phyloP scores from a whole-genome alignment of 2,888 invertebrate genomes.

The Hipparchia semele region DNA sequence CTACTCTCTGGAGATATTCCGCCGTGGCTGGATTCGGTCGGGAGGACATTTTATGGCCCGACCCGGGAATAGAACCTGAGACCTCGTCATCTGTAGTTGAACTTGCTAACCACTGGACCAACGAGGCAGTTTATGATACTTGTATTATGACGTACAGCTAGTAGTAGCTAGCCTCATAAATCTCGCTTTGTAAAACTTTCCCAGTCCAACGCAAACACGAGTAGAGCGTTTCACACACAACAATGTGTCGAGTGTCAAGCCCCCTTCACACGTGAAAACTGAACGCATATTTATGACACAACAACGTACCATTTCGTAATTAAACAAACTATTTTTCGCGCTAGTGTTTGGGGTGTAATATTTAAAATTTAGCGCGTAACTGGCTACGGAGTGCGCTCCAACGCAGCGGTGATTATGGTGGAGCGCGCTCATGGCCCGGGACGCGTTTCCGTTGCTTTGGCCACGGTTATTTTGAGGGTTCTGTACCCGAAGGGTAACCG shows the following conservation, averaged over 20 bases:
- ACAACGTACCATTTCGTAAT: conserved; percentile 3
- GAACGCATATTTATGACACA: conserved; percentile 11
- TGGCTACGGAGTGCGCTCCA: conserved; percentile 41
- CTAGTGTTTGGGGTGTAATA: conserved; percentile 30
- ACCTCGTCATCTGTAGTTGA: no score
- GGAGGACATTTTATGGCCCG: no score
- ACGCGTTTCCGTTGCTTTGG: conserved; percentile 16
- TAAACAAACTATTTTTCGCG: conserved; percentile 27
- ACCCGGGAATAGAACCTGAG: no score
- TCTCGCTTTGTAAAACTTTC: neutral
- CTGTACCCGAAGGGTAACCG: no score
- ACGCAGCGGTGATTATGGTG: conserved; percentile 43
- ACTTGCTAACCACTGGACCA: no score
- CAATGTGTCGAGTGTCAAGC: conserved; percentile 7
- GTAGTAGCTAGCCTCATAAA: neutral
- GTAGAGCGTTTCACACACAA: neutral
- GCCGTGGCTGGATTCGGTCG: no score
- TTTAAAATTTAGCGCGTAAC: conserved; percentile 41
- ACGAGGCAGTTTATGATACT: no score
- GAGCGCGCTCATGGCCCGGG: conserved; percentile 35
- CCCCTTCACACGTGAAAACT: conserved; percentile 11
- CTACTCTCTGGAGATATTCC: no score
- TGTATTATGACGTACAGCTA: no score
- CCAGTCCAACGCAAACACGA: neutral
- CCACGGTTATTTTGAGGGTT: neutral